Evolutionary conservation across 2,888 invertebrate species (phyloP).

Genomic region (Vandiemenella viatica): DNA sequence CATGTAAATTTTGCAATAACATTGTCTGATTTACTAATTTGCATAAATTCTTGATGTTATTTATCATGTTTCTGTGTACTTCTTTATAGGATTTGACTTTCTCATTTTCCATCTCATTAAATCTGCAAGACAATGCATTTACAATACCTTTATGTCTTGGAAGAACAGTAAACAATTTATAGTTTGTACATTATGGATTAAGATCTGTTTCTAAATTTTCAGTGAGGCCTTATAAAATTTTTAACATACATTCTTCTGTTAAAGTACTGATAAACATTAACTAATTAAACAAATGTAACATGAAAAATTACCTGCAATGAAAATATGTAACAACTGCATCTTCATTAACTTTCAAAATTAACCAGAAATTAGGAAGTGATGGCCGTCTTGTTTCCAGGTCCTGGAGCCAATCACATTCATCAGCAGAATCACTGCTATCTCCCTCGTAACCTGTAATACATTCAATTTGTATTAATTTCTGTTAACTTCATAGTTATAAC

Average conservation of each 20-base stretch:
- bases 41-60: conserved; percentile 41
- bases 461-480: not conserved
- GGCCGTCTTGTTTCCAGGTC: conserved; percentile 35
- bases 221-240: no score
- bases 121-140: not conserved
- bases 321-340: conserved; percentile 47
- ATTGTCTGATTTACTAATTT: conserved; percentile 52
- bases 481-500: no score
- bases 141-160: no score
- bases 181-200: no score
- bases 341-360: conserved; percentile 43
- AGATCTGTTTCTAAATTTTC: no score
- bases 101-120: conserved; percentile 21
- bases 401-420: conserved; percentile 37
- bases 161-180: no score
- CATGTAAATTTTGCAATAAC: conserved; percentile 49
- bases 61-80: conserved; percentile 35
- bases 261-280: not conserved
- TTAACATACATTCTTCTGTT: no score
- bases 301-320: conserved; percentile 46
- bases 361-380: conserved; percentile 53
- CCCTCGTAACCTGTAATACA: conserved; percentile 39
- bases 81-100: conserved; percentile 35
- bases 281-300: not conserved
- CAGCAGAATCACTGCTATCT: conserved; percentile 44